These are phyloP conservation scores for Lepidocyrtoides sp. DNA, from an alignment of 2,888 invertebrate species.

Conservation along the genomic window DNA sequence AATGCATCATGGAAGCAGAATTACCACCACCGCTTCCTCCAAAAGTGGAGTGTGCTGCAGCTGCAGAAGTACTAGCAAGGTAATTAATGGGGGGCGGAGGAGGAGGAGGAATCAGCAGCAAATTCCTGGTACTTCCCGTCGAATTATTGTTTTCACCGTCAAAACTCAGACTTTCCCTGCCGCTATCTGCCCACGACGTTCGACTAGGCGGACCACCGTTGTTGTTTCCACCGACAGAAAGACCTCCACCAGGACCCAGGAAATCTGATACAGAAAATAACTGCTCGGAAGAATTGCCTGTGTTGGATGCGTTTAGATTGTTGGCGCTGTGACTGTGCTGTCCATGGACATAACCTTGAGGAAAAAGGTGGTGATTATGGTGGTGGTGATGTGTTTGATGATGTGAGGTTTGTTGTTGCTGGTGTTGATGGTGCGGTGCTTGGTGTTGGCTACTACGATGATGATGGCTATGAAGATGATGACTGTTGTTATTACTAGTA, in stretches of 20 bases:
- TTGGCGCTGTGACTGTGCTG: slow-evolving; percentile 73
- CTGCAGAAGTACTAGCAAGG: slow-evolving; percentile 61
- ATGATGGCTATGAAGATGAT: slow-evolving; percentile 51
- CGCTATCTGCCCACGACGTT: slow-evolving; percentile 84
- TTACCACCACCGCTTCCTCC: slow-evolving; percentile 48
- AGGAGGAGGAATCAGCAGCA: slow-evolving; percentile 83
- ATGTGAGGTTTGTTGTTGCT: slow-evolving; percentile 54
- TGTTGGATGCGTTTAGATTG: slow-evolving; percentile 59
- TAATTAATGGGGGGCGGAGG: slow-evolving; percentile 83
- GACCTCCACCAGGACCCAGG: slow-evolving; percentile 76
- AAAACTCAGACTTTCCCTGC: slow-evolving; percentile 84
- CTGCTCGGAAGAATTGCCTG: slow-evolving; percentile 78
- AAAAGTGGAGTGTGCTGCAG: slow-evolving; percentile 54
- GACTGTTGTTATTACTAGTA: slow-evolving; percentile 55
- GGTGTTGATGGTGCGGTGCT: slow-evolving; percentile 28
- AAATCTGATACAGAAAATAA: slow-evolving; percentile 84
- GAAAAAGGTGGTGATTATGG: slow-evolving; percentile 58
- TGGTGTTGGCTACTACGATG: slow-evolving; percentile 42
- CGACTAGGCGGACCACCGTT: slow-evolving; percentile 82
- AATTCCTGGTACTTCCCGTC: slow-evolving; percentile 82
- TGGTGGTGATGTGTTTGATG: slow-evolving; percentile 58
- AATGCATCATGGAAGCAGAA: slow-evolving; percentile 70
- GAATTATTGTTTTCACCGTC: slow-evolving; percentile 85
- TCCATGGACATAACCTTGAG: slow-evolving; percentile 63
- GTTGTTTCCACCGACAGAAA: slow-evolving; percentile 67